Base-by-base conservation (phyloP, 1,140 invertebrate genomes). In the Penaeus indicus region DNA sequence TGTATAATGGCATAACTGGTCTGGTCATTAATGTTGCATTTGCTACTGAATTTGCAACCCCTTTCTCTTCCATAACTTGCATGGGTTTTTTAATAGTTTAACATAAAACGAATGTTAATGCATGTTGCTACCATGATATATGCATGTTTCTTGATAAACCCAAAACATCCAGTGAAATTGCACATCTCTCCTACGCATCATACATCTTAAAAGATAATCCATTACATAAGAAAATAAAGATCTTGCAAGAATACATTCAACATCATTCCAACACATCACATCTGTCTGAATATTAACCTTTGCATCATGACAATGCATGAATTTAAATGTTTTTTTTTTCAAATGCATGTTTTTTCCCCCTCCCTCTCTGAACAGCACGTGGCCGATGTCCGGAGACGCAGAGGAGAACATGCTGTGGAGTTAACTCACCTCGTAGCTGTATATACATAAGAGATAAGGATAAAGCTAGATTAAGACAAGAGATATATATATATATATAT, bases 391-490 rank as follows among this genome's bases (percentile, higher is more conserved):
- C 16, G 87, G 87, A 22, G 87, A 89, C 47, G 82, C 80, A 1
- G 87, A 89, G 60, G 87, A 84, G 81, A 84, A 89, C 81, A 84
- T 89, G 81, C 42, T 84, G 72, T 89, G 87, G 87, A 89, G 87
- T 60, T 89, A 84, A 89, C n/a, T 21, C 67, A 22, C 61, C 27
- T 69, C 27, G 18, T 75, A 75, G 27, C 27, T 75, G 38, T 75
- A 75, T 75, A 75, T 75, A 75, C n/a, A 75, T 75, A 75, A 75
- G 27, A 75, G 27, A 75, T 75, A 75, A 21, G 38, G 27, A 75
- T 75, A 25, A 32, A 75, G 27, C 16, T 75, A 75, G 27, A 75
- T 75, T 72, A 75, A 32, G 38, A 32, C 16, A 32, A 4, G 4
- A 75, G 1, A 75, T 75, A 75, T 75, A 75, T 42, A 42, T 42